phyloP scores from a whole-genome alignment of 2,888 invertebrate genomes.

The Aphidoletes aphidimyza region DNA sequence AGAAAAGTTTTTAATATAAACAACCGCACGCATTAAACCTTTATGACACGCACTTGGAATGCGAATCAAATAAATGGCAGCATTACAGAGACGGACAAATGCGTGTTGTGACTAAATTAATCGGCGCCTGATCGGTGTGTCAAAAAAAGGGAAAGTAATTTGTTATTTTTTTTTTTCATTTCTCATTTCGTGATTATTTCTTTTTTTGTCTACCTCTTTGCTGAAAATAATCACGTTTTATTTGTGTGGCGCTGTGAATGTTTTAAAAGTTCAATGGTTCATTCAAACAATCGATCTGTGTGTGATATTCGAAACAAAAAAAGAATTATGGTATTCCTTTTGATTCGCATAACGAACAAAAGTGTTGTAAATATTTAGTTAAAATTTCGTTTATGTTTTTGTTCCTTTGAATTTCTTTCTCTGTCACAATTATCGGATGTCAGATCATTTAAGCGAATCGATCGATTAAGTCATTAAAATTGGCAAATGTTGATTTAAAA shows the following conservation, averaged over 20 bases:
- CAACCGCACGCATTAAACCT: background rate
- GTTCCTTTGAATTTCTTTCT: no score
- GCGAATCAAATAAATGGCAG: background rate
- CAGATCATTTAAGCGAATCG: no score
- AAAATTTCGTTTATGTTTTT: no score
- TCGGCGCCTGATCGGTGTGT: background rate
- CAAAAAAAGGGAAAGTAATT: slow-evolving; percentile 8
- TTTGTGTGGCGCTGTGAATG: no score
- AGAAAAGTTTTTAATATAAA: background rate
- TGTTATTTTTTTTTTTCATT: background rate
- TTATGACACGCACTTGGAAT: background rate
- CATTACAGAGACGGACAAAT: background rate
- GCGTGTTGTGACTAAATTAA: no score
- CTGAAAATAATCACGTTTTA: slow-evolving; percentile 20
- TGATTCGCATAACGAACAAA: no score
- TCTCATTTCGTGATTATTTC: background rate
- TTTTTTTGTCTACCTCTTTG: no score
- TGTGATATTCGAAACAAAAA: no score
- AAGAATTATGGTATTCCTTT: background rate
- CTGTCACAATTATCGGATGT: no score
- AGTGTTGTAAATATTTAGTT: no score
- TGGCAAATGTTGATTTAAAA: no score
- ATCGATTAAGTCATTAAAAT: no score
- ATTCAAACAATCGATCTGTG: background rate
- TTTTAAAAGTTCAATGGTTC: background rate